phyloP scores from a whole-genome alignment of 2,888 invertebrate species.

The Drosophila tanythrix region DNA sequence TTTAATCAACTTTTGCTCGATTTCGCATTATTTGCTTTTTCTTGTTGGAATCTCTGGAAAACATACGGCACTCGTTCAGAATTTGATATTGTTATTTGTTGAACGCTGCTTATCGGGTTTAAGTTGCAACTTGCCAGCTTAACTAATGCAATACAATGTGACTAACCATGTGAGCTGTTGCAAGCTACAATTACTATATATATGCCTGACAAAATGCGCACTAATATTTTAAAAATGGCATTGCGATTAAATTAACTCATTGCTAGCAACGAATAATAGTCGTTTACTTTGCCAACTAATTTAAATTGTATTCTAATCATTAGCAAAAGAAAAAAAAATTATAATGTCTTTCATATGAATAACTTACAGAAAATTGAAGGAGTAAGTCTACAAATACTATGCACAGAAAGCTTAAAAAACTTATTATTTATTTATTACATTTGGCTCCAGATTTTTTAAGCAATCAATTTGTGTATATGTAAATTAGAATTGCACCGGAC shows the following conservation, averaged over 20 bases:
- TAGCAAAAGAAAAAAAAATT: background rate
- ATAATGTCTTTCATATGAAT: background rate
- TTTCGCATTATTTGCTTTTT: constrained; percentile 43
- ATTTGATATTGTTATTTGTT: constrained; percentile 50
- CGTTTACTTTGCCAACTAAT: background rate
- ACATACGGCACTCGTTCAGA: constrained; percentile 31
- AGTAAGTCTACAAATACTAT: background rate
- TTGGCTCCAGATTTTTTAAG: background rate
- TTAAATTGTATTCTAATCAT: background rate
- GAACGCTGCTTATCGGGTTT: constrained; percentile 38
- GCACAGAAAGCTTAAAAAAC: background rate
- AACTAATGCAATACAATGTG: constrained; percentile 42
- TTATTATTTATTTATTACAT: background rate
- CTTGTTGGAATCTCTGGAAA: constrained; percentile 36
- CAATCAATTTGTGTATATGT: background rate
- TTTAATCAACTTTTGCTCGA: constrained; percentile 41
- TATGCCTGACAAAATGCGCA: constrained; percentile 4
- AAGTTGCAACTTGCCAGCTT: constrained; percentile 42
- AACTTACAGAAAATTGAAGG: background rate
- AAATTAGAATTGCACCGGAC: background rate
- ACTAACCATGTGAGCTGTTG: constrained; percentile 35
- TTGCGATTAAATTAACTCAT: constrained; percentile 4
- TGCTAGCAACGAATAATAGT: background rate
- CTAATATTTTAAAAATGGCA: constrained; percentile 1
- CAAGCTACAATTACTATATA: constrained; percentile 22